phyloP scores from a whole-genome alignment of 2,113 vertebrate genomes.

The Chlorocebus sabaeus region DNA sequence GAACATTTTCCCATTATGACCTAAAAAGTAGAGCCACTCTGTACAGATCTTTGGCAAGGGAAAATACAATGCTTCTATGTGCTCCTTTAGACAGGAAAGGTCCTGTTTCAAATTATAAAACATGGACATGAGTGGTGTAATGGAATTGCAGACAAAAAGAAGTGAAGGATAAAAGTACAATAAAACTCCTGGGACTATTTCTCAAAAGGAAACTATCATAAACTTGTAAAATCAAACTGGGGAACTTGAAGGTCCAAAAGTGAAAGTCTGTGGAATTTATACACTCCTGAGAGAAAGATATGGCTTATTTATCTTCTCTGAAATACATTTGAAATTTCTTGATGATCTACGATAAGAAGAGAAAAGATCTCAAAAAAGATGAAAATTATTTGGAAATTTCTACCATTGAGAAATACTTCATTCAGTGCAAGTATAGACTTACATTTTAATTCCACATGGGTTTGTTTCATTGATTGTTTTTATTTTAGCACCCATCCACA shows the following conservation, averaged over 20 bases:
- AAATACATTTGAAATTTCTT: background rate
- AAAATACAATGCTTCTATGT: background rate
- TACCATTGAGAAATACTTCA: background rate
- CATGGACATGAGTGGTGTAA: background rate
- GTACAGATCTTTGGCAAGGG: background rate
- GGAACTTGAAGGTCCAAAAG: background rate
- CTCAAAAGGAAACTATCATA: background rate
- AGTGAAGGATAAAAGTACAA: background rate
- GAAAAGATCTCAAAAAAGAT: background rate
- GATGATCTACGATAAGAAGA: background rate
- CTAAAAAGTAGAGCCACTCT: background rate
- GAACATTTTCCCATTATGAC: background rate
- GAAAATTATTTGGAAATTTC: constrained; percentile 28
- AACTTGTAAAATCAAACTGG: background rate
- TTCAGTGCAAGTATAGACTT: background rate
- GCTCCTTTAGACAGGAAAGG: background rate
- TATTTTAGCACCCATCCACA: rapidly evolving
- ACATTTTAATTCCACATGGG: background rate
- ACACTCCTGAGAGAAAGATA: background rate
- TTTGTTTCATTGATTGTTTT: background rate
- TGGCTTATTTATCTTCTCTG: background rate
- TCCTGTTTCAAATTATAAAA: background rate
- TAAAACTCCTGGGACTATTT: background rate
- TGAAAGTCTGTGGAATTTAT: background rate
- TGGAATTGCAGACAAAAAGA: background rate